These are phyloP conservation scores for Allobates femoralis DNA, from an alignment of 2,797 vertebrate species.

Conservation along the genomic window DNA sequence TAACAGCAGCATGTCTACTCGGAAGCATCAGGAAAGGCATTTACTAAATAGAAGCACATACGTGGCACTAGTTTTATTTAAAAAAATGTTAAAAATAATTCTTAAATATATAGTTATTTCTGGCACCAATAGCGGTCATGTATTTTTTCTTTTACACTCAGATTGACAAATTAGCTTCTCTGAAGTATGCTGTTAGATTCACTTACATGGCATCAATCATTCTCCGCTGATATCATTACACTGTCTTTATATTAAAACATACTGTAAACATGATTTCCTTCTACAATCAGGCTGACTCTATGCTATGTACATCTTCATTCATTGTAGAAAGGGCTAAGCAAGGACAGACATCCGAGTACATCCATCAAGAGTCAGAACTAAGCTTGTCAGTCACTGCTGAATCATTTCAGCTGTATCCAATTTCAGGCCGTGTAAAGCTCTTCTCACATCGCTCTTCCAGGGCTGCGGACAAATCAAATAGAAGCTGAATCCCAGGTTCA, in stretches of 20 bases:
- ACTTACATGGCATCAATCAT: constrained; percentile 15
- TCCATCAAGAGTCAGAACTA: constrained; percentile 32
- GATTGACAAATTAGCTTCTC: background rate
- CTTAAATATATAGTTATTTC: background rate
- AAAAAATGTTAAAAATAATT: too few species aligned
- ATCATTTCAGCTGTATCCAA: constrained; percentile 48
- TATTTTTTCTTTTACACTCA: background rate
- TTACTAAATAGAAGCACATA: background rate
- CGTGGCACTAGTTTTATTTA: too few species aligned
- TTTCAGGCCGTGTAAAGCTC: constrained; percentile 40
- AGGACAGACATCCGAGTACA: constrained; percentile 35
- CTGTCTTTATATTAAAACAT: constrained; percentile 8
- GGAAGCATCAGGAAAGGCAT: background rate
- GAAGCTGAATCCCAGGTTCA: constrained; percentile 25
- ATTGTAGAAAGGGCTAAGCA: constrained; percentile 20
- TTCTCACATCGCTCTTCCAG: constrained; percentile 21
- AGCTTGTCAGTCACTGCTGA: constrained; percentile 42
- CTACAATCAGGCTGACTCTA: background rate
- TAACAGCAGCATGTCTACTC: background rate
- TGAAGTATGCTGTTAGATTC: background rate
- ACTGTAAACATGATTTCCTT: background rate
- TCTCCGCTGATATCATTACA: background rate
- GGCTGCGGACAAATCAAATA: constrained; percentile 43
- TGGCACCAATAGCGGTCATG: background rate
- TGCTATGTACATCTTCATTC: constrained; percentile 23